Percentiles rank a stretch among this genome's conserved stretches.
These are phyloP conservation scores for Psettodes erumei DNA, from an alignment of 2,113 vertebrate genomes.

Conservation along the genomic window DNA sequence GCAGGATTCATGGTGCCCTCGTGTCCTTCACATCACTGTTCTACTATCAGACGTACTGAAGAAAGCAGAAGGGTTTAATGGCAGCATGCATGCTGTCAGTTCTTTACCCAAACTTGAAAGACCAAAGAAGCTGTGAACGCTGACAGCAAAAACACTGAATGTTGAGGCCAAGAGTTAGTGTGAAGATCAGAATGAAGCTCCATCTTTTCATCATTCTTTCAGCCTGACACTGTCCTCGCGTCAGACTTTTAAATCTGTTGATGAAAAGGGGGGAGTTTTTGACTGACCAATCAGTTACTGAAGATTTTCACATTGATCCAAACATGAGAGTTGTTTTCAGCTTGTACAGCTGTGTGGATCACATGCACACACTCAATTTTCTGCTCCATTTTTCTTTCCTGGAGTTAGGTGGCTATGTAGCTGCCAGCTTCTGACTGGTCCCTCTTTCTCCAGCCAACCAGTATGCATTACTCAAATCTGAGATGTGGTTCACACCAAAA, in stretches of 20 bases:
- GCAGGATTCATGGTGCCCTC: not conserved
- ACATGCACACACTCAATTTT: not conserved
- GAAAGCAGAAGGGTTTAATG: not conserved
- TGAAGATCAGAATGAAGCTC: not conserved
- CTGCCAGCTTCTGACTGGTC: not conserved
- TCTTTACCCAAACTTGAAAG: not conserved
- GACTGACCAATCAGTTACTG: not conserved
- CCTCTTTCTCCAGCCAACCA: not conserved
- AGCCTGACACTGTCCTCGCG: not conserved
- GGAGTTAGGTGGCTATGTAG: too few relatives aligned
- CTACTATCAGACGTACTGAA: not conserved
- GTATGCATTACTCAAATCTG: not conserved
- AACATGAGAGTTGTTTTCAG: too few relatives aligned
- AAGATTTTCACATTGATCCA: too few relatives aligned
- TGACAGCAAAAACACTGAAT: not conserved
- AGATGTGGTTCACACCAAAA: too few relatives aligned
- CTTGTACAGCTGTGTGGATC: not conserved
- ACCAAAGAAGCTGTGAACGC: too few relatives aligned
- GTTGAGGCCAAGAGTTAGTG: not conserved
- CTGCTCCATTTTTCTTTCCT: not conserved
- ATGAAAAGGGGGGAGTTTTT: not conserved
- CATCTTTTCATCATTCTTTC: not conserved
- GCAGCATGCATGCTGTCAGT: not conserved
- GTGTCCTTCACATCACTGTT: not conserved
- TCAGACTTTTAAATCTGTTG: not conserved